Evolutionary conservation across 2,113 vertebrate species (phyloP).

Genomic region (Gadus macrocephalus): DNA sequence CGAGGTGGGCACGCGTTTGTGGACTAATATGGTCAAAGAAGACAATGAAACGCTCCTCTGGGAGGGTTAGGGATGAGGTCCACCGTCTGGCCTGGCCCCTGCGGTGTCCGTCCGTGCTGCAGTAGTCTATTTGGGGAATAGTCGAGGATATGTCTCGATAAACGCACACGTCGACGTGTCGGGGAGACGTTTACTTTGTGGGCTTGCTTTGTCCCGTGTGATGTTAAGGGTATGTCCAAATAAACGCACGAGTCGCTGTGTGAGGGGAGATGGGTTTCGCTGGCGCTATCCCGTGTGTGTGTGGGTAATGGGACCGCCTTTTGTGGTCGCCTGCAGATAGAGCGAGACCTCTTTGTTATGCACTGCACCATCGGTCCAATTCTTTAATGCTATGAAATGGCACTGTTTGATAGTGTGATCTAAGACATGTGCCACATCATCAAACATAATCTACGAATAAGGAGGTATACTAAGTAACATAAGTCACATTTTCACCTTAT

Average conservation of each 20-base stretch:
- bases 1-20: slow-evolving; percentile 48
- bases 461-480: too few relatives aligned
- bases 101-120: neutral
- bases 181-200: slow-evolving; percentile 27
- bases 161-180: slow-evolving; percentile 19
- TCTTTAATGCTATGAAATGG: slow-evolving; percentile 2
- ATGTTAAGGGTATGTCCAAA: slow-evolving; percentile 19
- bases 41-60: slow-evolving; percentile 41
- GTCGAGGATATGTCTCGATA: too few relatives aligned
- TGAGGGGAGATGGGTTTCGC: too few relatives aligned
- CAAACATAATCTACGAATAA: too few relatives aligned
- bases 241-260: too few relatives aligned
- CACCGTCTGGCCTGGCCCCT: slow-evolving; percentile 49
- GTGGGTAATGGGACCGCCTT: too few relatives aligned
- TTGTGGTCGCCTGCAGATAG: too few relatives aligned
- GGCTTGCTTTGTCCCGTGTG: slow-evolving; percentile 51
- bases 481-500: too few relatives aligned
- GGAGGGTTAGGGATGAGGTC: slow-evolving; percentile 46
- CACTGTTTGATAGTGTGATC: too few relatives aligned
- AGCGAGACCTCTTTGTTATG: slow-evolving; percentile 12
- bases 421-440: too few relatives aligned
- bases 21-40: slow-evolving; percentile 68
- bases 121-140: slow-evolving; percentile 58
- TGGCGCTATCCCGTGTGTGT: too few relatives aligned
- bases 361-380: slow-evolving; percentile 9